phyloP scores from a whole-genome alignment of 1,140 invertebrate species.

The Myzus persicae region DNA sequence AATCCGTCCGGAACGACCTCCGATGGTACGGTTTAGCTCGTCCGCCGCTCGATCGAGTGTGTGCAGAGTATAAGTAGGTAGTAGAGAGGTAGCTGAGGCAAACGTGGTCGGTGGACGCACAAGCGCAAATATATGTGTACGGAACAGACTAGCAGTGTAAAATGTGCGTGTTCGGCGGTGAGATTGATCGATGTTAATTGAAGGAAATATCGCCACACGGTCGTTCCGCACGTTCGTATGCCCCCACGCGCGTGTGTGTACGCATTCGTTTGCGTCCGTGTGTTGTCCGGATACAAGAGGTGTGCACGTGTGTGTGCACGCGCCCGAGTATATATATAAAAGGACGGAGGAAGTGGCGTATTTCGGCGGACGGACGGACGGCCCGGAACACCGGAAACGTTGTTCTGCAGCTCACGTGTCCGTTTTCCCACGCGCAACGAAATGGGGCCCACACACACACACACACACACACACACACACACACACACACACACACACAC shows the following conservation, averaged over 20 bases:
- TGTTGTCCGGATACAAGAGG: neutral
- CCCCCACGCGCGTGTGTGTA: neutral
- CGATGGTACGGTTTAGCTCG: neutral
- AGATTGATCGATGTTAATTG: conserved; percentile 42
- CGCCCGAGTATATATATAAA: neutral
- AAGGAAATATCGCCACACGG: neutral
- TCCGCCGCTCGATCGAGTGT: neutral
- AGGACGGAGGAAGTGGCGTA: neutral
- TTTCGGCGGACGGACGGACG: neutral
- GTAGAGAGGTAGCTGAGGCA: too few species aligned
- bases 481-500: too few species aligned
- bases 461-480: neutral
- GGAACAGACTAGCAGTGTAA: too few species aligned
- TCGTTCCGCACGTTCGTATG: neutral
- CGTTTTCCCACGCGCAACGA: conserved; percentile 40
- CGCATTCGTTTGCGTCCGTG: neutral
- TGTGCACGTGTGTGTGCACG: neutral
- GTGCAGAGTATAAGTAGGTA: neutral
- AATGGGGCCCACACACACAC: neutral
- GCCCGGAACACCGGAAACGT: neutral
- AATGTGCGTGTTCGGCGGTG: neutral
- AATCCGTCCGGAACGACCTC: neutral
- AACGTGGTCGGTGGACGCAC: too few species aligned
- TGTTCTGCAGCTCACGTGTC: conserved; percentile 13
- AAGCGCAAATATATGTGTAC: too few species aligned